phyloP scores from a whole-genome alignment of 2,888 invertebrate genomes.

The Agonum fuliginosum region DNA sequence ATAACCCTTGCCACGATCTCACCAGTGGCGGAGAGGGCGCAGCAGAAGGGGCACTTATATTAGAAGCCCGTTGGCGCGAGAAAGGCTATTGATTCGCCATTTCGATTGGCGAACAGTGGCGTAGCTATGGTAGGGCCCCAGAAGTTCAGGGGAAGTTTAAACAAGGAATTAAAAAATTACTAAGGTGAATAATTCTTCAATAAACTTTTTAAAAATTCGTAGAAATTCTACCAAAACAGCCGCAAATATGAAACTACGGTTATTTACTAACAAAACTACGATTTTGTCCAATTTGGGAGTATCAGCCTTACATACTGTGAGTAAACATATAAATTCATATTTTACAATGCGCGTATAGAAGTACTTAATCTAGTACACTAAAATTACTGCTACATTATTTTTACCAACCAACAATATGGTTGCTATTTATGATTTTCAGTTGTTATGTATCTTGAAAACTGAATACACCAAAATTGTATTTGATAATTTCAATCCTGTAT shows the following conservation, averaged over 20 bases:
- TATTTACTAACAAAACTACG: too few relatives aligned
- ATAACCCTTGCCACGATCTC: constrained; percentile 26
- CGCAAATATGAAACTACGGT: too few relatives aligned
- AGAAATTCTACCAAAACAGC: too few relatives aligned
- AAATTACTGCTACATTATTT: too few relatives aligned
- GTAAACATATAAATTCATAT: neutral
- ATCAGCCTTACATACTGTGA: neutral
- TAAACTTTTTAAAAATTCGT: neutral
- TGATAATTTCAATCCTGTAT: too few relatives aligned
- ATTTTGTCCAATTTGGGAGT: neutral
- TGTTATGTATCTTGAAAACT: too few relatives aligned
- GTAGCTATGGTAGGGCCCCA: too few relatives aligned
- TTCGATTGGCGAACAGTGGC: neutral
- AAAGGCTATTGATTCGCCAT: constrained; percentile 10
- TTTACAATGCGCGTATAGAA: neutral
- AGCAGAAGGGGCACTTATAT: neutral
- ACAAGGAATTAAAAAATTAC: too few relatives aligned
- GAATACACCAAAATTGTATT: too few relatives aligned
- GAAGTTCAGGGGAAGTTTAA: too few relatives aligned
- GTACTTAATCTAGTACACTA: neutral
- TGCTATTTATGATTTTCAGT: too few relatives aligned
- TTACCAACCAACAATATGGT: too few relatives aligned
- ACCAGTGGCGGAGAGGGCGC: neutral
- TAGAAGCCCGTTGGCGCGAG: constrained; percentile 2
- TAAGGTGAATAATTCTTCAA: neutral